Base-by-base conservation (phyloP, 2,113 vertebrate genomes). In the Vulpes ferrilata region DNA sequence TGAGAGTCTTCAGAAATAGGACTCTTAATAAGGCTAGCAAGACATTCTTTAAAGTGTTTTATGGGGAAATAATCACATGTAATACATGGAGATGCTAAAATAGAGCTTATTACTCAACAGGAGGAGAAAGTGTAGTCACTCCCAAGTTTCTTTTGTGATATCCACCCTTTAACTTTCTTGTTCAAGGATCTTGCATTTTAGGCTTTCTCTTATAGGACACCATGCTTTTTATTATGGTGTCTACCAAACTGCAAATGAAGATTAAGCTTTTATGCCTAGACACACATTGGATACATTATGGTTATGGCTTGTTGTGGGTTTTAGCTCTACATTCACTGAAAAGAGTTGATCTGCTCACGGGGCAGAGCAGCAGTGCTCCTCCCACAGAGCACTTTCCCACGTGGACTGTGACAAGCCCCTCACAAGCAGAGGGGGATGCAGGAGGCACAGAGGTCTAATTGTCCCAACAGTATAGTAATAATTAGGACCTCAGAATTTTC, bases 401-500 rank as follows among this genome's bases (percentile, higher is more conserved):
- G 11, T 10, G 32, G 17, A 1, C 35, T 19, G 38, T 57, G 83
- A n/a, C 13, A 5, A 69, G 67, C 53, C 64, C 35, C 23, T 51
- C 57, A 15, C 91, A 88, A 94, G 86, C 97, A 11, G n/a, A 97
- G 95, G 95, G 64, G 64, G 27, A 2, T 65, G 27, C 27, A 30
- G n/a, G 25, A 69, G 15, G 69, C 71, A 93, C 90, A 98, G 43
- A 96, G 23, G 93, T 93, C 85, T 89, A 92, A 71, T 71, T 92
- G 96, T 98, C 98, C 97, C 78, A 78, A 95, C 73, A 0, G 30
- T 97, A 97, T 65, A 91, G 92, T 97, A 98, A 98, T 98, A 96
- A 97, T 91, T 86, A 88, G 97, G 97, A 89, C 98, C 92, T 98
- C 96, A 95, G 85, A 96, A 98, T 97, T 83, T 98, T 22, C 95